phyloP scores from a whole-genome alignment of 2,888 invertebrate species.

The Perizoma affinitatum region DNA sequence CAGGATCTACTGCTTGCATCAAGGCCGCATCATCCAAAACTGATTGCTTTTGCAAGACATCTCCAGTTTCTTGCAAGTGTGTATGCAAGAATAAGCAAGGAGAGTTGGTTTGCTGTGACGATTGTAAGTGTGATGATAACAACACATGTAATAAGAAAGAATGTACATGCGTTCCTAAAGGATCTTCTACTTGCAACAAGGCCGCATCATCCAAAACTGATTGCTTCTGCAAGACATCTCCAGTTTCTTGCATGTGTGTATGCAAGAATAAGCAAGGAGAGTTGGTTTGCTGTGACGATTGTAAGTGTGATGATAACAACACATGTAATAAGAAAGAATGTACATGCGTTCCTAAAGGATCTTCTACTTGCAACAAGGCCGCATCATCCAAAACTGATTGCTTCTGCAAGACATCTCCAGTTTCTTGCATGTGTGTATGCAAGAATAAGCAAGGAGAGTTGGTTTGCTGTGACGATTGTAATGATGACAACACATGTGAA shows the following conservation, averaged over 20 bases:
- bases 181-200: too few relatives aligned
- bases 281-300: conserved; percentile 39
- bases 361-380: too few relatives aligned
- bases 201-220: too few relatives aligned
- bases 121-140: conserved; percentile 40
- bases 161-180: conserved; percentile 37
- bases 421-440: conserved; percentile 34
- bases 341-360: too few relatives aligned
- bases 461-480: conserved; percentile 38
- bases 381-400: conserved; percentile 33
- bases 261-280: conserved; percentile 43
- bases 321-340: too few relatives aligned
- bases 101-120: conserved; percentile 33
- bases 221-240: too few relatives aligned
- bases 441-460: conserved; percentile 17
- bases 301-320: conserved; percentile 31
- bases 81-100: conserved; percentile 24
- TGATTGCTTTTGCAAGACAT: not conserved
- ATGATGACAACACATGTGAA: conserved; percentile 35
- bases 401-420: conserved; percentile 19
- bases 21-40: not conserved
- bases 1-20: too few relatives aligned
- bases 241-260: conserved; percentile 46
- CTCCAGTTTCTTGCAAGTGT: conserved; percentile 15
- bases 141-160: conserved; percentile 38